Base-by-base conservation (phyloP, 1,140 invertebrate genomes). In the Drosophila gunungcola region DNA sequence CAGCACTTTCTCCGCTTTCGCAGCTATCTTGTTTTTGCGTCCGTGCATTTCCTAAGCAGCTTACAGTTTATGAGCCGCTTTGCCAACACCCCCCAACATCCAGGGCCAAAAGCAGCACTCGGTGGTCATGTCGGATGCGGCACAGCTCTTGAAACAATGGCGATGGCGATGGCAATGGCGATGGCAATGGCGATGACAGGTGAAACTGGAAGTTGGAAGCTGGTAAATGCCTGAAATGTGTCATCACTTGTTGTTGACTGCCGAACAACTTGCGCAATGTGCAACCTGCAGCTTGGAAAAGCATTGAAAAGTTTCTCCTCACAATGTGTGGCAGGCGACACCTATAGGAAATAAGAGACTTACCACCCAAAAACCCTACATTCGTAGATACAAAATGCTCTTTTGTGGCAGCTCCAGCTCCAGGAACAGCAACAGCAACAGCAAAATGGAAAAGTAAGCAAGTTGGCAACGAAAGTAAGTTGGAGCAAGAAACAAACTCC, bases 11-110 rank as follows among this genome's bases (percentile, higher is more conserved):
- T 45, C 51, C 39, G 53, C 3, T 43, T 4, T 13, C 10, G 7
- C 38, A 32, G 56, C 43, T 51, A 39, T 51, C 39, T 38, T 80
- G 76, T 76, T 63, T 72, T 70, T 46, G 42, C 60, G 57, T 43
- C 54, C 65, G 65, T 79, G 84, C 75, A 89, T 77, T 80, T 83
- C 60, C 80, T 89, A 88, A 88, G 84, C 84, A 73, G 83, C 83
- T 88, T 88, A 83, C 48, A 79, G 84, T 70, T 88, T 88, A 88
- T 89, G 83, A 88, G 83, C 83, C 84, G 79, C 84, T 88, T 88
- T 83, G 53, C 55, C 48, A 32, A 16, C 51, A 73, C 70, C 76
- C 61, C 61, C 49, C 75, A 61, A 25, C 25, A 7, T 29, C 16
- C 53, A 13, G 11, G 16, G 4, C 16, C 13, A 4, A 54, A 29